These are phyloP conservation scores for Amazonetta brasiliensis DNA, from an alignment of 2,797 vertebrate species.

Conservation along the genomic window DNA sequence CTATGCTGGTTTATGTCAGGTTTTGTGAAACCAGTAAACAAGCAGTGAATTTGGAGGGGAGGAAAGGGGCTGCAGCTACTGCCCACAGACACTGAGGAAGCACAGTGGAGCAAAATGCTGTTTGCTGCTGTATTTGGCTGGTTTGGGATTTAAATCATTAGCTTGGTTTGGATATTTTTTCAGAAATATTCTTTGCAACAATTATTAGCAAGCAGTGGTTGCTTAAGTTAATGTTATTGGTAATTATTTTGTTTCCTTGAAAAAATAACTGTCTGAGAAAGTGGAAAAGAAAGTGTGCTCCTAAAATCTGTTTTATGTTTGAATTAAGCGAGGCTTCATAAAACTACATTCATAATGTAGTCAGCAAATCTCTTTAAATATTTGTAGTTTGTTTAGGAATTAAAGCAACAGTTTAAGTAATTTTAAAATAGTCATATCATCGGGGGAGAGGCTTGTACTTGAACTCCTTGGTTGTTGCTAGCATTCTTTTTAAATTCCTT, in stretches of 20 bases:
- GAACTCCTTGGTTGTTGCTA: not conserved
- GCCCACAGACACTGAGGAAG: fast-evolving
- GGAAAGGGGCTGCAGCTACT: not conserved
- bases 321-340: not conserved
- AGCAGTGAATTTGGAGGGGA: not conserved
- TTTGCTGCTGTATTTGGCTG: not conserved
- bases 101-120: not conserved
- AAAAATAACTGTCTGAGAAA: not conserved
- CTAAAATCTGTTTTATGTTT: not conserved
- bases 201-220: not conserved
- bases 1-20: not conserved
- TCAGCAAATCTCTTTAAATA: not conserved
- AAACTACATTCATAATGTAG: not conserved
- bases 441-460: not conserved
- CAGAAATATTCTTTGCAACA: not conserved
- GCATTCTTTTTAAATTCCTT: not conserved
- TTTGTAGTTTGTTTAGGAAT: not conserved
- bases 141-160: not conserved
- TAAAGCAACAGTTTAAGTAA: not conserved
- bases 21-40: not conserved
- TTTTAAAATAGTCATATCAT: not conserved
- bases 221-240: not conserved
- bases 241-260: not conserved
- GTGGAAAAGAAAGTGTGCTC: not conserved
- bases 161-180: not conserved